phyloP scores from a whole-genome alignment of 2,888 invertebrate species.

The Lobophora halterata region DNA sequence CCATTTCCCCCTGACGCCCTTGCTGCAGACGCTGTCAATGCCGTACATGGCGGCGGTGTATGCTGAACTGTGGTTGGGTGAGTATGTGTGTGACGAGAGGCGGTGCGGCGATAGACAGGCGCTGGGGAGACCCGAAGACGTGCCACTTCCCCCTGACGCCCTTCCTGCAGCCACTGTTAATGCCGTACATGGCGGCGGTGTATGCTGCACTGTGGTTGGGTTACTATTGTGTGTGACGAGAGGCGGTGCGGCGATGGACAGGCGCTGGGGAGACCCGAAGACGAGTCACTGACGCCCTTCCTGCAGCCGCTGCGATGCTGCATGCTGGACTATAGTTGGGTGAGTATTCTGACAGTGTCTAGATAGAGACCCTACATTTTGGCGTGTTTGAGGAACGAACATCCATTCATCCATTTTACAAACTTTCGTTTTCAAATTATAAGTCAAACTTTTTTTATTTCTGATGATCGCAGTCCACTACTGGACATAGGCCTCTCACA shows the following conservation, averaged over 20 bases:
- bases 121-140: conserved; percentile 88
- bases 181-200: conserved; percentile 89
- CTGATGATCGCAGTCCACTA: too few species aligned
- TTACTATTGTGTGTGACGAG: too few species aligned
- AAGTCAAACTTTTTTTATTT: too few species aligned
- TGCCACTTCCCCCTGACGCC: conserved; percentile 94
- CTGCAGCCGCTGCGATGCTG: conserved; percentile 83
- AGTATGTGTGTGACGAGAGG: too few species aligned
- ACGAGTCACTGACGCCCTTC: conserved; percentile 89
- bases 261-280: conserved; percentile 88
- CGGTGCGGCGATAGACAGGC: conserved; percentile 84
- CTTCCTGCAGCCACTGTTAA: conserved; percentile 82
- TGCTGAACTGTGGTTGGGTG: conserved; percentile 83
- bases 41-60: conserved; percentile 91
- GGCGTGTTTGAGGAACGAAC: too few species aligned
- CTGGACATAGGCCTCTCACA: too few species aligned
- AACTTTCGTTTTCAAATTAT: too few species aligned
- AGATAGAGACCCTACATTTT: too few species aligned
- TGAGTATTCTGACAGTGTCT: too few species aligned
- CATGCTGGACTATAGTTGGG: conserved; percentile 86
- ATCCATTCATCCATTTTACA: too few species aligned
- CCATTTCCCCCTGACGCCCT: conserved; percentile 91
- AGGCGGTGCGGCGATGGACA: conserved; percentile 86
- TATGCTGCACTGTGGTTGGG: conserved; percentile 86
- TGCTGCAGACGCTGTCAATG: conserved; percentile 83